phyloP scores from a whole-genome alignment of 30 jellyfish, hydroid and myxozoan genomes.

The Morbakka virulenta region DNA sequence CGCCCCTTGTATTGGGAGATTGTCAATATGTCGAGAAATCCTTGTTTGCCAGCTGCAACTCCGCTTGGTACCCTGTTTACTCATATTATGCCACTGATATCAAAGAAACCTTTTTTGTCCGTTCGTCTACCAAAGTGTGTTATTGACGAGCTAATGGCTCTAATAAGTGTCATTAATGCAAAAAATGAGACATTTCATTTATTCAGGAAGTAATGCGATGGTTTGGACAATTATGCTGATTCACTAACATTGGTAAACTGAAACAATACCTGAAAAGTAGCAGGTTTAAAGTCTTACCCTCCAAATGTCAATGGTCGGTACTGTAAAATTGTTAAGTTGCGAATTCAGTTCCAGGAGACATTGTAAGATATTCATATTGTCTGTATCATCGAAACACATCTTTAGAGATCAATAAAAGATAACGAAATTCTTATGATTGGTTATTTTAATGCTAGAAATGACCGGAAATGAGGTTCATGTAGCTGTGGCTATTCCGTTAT shows the following conservation, averaged over 20 bases:
- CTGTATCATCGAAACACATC: conserved; percentile 9
- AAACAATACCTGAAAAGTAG: background rate
- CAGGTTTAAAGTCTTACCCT: background rate
- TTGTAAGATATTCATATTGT: conserved; percentile 3
- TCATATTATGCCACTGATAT: too few species aligned
- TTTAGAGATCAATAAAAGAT: background rate
- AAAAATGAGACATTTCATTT: conserved; percentile 2
- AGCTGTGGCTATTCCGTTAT: conserved; percentile 17
- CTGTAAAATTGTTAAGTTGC: background rate
- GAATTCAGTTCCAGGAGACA: background rate
- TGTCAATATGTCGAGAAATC: too few species aligned
- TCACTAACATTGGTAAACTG: conserved; percentile 6
- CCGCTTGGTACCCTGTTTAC: too few species aligned
- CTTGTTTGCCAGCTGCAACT: too few species aligned
- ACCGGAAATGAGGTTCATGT: conserved; percentile 6
- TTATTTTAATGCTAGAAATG: background rate
- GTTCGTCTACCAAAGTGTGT: conserved; percentile 14
- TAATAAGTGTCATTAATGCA: background rate
- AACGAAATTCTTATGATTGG: conserved; percentile 10
- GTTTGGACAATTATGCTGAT: background rate
- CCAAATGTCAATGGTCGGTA: background rate
- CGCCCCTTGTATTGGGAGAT: too few species aligned
- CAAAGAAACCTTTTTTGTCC: too few species aligned
- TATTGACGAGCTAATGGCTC: conserved; percentile 6
- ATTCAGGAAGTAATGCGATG: too few species aligned